phyloP scores from a whole-genome alignment of 2,888 invertebrate species.

The Sminthurinus aureus region DNA sequence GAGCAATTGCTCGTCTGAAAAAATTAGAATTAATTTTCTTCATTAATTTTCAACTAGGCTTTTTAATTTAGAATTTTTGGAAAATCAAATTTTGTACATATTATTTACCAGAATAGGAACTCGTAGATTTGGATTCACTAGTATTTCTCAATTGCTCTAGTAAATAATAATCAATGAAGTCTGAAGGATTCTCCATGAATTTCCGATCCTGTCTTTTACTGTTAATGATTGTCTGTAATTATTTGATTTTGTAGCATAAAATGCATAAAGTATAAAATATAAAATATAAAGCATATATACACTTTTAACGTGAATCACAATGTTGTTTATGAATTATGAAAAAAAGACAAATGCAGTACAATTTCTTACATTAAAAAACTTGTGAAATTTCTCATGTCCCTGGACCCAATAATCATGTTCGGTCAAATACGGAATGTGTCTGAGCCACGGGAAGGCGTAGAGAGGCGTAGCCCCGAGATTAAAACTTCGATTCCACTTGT shows the following conservation, averaged over 20 bases:
- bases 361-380: slow-evolving; percentile 24
- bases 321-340: no score
- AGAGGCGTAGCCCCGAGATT: slow-evolving; percentile 26
- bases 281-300: no score
- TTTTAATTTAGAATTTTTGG: background rate
- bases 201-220: background rate
- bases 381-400: slow-evolving; percentile 19
- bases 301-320: no score
- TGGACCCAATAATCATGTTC: slow-evolving; percentile 37
- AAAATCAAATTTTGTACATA: background rate
- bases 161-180: slow-evolving; percentile 36
- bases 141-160: background rate
- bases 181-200: background rate
- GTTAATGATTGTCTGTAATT: slow-evolving; percentile 9
- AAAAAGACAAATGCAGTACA: background rate
- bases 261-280: background rate
- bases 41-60: no score
- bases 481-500: slow-evolving; percentile 28
- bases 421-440: slow-evolving; percentile 14
- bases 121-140: background rate
- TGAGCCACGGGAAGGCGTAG: slow-evolving; percentile 20
- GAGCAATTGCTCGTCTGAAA: slow-evolving; percentile 34
- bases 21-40: no score
- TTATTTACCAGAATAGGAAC: background rate
- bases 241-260: slow-evolving; percentile 20